A percentile compares a stretch with the other conserved stretches of the same genome.
phyloP scores from a whole-genome alignment of 2,888 invertebrate species.

The Drosophila hawaiiensis region DNA sequence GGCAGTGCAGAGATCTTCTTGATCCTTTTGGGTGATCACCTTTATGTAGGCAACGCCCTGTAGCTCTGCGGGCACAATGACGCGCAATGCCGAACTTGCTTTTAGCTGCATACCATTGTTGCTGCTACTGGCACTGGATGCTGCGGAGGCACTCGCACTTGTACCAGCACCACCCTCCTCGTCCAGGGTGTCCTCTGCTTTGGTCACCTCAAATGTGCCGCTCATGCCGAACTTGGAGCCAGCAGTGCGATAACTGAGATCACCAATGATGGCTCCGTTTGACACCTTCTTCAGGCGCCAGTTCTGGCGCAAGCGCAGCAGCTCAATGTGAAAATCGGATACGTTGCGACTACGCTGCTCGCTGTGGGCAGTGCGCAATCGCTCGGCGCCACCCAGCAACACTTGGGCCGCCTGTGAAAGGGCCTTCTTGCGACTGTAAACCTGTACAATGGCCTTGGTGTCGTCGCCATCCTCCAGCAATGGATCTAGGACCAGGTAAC shows the following conservation, averaged over 20 bases:
- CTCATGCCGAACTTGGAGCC: conserved; percentile 97
- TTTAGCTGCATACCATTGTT: conserved; percentile 87
- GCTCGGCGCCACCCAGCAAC: conserved; percentile 93
- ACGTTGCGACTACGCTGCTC: conserved; percentile 92
- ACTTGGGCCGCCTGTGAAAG: conserved; percentile 94
- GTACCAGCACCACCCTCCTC: conserved; percentile 85
- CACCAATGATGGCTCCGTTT: conserved; percentile 95
- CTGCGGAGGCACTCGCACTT: conserved; percentile 54
- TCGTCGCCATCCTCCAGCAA: conserved; percentile 93
- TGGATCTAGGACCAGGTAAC: conserved; percentile 97
- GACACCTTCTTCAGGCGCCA: conserved; percentile 99
- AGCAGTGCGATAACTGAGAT: conserved; percentile 97
- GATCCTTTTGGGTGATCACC: conserved; percentile 97
- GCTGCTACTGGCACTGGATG: conserved; percentile 57
- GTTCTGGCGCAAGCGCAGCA: conserved; percentile 94
- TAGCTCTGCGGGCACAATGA: conserved; percentile 96
- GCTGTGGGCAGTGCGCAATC: conserved; percentile 92
- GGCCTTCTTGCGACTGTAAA: conserved; percentile 97
- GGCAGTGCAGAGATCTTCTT: conserved; percentile 94
- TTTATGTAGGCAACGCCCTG: conserved; percentile 98
- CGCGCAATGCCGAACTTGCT: conserved; percentile 91
- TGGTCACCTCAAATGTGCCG: conserved; percentile 97
- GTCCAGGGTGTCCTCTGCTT: conserved; percentile 89
- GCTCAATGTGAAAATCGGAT: conserved; percentile 95
- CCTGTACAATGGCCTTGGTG: conserved; percentile 94